A percentile compares a stretch with the other conserved stretches of the same genome.
These are phyloP conservation scores for Diabrotica undecimpunctata DNA, from an alignment of 1,140 invertebrate species.

Conservation along the genomic window DNA sequence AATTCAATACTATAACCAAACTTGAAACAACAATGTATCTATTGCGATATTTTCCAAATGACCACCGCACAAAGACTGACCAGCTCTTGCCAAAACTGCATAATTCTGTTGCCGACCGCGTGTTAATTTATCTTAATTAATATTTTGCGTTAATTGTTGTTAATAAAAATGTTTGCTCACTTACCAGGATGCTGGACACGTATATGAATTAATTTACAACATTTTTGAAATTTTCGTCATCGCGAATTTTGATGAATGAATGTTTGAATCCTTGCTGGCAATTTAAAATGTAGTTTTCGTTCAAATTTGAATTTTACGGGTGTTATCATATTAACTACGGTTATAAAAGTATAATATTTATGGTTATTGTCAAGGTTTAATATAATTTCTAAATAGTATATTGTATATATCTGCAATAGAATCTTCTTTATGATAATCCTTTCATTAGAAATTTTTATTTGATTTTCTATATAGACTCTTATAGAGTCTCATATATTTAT, in stretches of 20 bases:
- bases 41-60: too few relatives aligned
- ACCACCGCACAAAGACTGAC: background rate
- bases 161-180: slow-evolving; percentile 1
- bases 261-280: background rate
- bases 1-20: too few relatives aligned
- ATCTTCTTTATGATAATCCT: too few relatives aligned
- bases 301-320: background rate
- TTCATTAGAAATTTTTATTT: too few relatives aligned
- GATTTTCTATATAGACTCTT: too few relatives aligned
- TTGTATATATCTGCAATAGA: too few relatives aligned
- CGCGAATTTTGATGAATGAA: background rate
- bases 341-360: too few relatives aligned
- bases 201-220: background rate
- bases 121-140: background rate
- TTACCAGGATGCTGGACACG: background rate
- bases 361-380: too few relatives aligned
- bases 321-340: too few relatives aligned
- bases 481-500: too few relatives aligned
- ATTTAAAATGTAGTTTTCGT: background rate
- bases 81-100: background rate
- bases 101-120: background rate
- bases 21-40: too few relatives aligned
- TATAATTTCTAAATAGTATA: too few relatives aligned
- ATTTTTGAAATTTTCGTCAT: background rate
- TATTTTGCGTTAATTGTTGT: slow-evolving; percentile 1